Conservation (phyloP, 2,888 invertebrate species). For the Halictus ligatus region DNA sequence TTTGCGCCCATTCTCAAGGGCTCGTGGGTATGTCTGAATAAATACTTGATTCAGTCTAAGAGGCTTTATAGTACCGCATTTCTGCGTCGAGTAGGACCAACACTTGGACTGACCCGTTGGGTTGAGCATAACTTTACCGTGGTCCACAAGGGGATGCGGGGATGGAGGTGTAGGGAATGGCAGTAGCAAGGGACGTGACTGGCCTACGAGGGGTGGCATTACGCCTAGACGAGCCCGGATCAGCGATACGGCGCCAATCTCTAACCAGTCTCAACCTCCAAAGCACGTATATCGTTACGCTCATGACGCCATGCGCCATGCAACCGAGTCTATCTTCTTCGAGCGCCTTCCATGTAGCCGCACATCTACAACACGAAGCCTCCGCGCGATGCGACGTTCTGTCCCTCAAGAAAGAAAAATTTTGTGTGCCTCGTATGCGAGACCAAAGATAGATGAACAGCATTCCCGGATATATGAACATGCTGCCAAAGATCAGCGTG, state of each 20-base stretch:
- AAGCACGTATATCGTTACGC: constrained; percentile 77
- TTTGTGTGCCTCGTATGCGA: constrained; percentile 24
- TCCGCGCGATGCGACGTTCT: constrained; percentile 42
- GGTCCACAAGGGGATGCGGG: constrained; percentile 63
- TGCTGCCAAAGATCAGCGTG: not conserved
- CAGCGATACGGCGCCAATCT: constrained; percentile 80
- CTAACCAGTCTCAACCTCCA: constrained; percentile 68
- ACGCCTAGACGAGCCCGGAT: constrained; percentile 79
- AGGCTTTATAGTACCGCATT: constrained; percentile 69
- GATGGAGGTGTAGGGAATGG: constrained; percentile 72
- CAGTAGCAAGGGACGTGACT: constrained; percentile 78
- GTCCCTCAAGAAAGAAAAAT: constrained; percentile 44
- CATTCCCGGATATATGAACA: constrained; percentile 11
- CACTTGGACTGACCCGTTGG: constrained; percentile 64
- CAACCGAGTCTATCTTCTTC: constrained; percentile 68
- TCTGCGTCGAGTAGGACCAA: constrained; percentile 67
- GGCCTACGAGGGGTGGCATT: constrained; percentile 79
- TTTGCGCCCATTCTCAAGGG: not conserved
- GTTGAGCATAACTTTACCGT: constrained; percentile 59
- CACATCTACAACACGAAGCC: constrained; percentile 39
- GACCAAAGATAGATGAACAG: constrained; percentile 12
- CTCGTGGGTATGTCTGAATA: constrained; percentile 59
- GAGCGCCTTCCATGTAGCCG: constrained; percentile 50
- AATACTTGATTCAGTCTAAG: constrained; percentile 76
- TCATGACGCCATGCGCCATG: constrained; percentile 70